Evolutionary conservation across 2,797 vertebrate genomes (phyloP), one percentile per base, ranked within the genome.

Genomic region (Aratinga solstitialis): DNA sequence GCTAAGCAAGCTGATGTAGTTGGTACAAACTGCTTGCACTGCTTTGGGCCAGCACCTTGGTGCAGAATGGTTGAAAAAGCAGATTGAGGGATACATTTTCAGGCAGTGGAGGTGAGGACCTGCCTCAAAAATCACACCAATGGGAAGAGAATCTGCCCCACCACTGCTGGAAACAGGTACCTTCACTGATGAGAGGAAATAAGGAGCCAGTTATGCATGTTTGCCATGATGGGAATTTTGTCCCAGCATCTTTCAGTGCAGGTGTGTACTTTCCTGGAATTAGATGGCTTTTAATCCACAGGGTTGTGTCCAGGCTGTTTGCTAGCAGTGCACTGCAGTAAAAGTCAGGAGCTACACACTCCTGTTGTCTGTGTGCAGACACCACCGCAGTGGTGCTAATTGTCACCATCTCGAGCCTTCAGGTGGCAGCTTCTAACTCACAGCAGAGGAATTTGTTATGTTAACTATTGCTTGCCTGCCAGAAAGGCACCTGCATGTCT

Each of bases 371-470:
- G 36, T 59, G 34, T 91, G 62, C 82, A 81, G 89, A 67, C 63
- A 50, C 50, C 72, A 38, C 81, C 45, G 73, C 58, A 38, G 80
- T 54, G 47, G 42, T 94, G 89, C 50, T 95, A 87, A 93, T 88
- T 92, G 87, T 89, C 54, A 56, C 47, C 58, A 17, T 84, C 73
- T 54, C 27, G 42, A 96, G 62, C 73, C 76, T 94, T 95, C 90
- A 65, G 87, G 90, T 94, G 87, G 79, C 91, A 90, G 62, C 72
- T 90, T 85, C 86, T 77, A 83, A 73, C n/a, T 92, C 81, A 53
- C 62, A 87, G 90, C 50, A 9, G 53, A 51, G 58, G 45, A 84
- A 68, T 92, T 94, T 82, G 77, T 89, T 91, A 50, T 61, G 53
- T 90, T 96, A 90, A 94, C 95, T 94, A 66, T 26, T 85, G 63